phyloP scores from a whole-genome alignment of 2,797 vertebrate species.

The Danio aesculapii region DNA sequence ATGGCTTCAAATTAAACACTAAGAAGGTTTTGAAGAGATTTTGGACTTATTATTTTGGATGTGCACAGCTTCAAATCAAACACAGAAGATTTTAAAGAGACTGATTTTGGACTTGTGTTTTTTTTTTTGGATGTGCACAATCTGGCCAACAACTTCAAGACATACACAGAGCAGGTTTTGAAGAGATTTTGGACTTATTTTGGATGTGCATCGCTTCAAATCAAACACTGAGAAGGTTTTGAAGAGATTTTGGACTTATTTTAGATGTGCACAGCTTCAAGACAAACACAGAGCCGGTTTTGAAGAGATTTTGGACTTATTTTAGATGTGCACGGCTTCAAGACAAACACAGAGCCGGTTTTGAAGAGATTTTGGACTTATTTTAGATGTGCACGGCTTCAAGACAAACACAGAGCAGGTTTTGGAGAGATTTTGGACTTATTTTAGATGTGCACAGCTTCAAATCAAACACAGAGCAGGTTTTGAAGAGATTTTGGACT shows the following conservation, averaged over 20 bases:
- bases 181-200: too few relatives aligned
- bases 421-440: too few relatives aligned
- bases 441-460: too few relatives aligned
- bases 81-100: neutral
- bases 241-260: too few relatives aligned
- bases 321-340: too few relatives aligned
- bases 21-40: neutral
- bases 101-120: too few relatives aligned
- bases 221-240: neutral
- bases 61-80: neutral
- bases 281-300: neutral
- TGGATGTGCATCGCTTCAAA: too few relatives aligned
- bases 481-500: too few relatives aligned
- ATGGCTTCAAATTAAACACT: neutral
- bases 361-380: neutral
- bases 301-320: too few relatives aligned
- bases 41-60: constrained; percentile 2
- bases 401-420: neutral
- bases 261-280: neutral
- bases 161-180: neutral
- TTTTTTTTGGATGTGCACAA: too few relatives aligned
- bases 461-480: too few relatives aligned
- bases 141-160: neutral
- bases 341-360: neutral
- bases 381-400: too few relatives aligned